These are phyloP conservation scores for Lytechinus variegatus DNA, from an alignment of 35 echinoderm and acorn worm species.

Conservation along the genomic window DNA sequence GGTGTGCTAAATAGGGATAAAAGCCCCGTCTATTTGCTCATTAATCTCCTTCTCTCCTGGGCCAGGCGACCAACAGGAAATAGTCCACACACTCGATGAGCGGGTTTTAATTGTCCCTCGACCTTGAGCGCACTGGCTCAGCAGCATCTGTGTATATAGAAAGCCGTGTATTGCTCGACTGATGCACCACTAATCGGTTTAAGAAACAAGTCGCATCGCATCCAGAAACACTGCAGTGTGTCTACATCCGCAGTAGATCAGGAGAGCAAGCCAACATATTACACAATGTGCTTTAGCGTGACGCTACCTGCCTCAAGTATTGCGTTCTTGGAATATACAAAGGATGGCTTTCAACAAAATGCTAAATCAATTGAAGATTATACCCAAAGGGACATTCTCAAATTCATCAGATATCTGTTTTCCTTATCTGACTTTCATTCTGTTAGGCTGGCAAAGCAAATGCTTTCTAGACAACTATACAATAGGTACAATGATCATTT, in stretches of 20 bases:
- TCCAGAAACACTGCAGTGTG: not conserved
- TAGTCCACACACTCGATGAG: not conserved
- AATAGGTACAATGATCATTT: no score
- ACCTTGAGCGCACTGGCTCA: not conserved
- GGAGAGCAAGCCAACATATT: not conserved
- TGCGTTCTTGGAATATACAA: not conserved
- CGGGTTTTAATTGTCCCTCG: constrained; percentile 2
- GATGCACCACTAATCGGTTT: not conserved
- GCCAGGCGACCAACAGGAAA: not conserved
- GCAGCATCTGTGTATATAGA: not conserved
- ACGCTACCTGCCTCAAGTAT: not conserved
- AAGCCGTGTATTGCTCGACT: not conserved
- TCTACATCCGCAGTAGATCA: not conserved
- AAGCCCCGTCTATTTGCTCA: constrained; percentile 2
- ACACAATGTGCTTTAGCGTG: not conserved
- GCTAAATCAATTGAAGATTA: not conserved
- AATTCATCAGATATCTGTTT: not conserved
- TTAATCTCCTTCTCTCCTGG: not conserved
- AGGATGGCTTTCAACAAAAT: not conserved
- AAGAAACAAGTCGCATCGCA: not conserved
- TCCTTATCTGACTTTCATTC: not conserved
- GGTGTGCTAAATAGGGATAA: not conserved
- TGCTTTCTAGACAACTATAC: not conserved
- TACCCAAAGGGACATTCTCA: not conserved
- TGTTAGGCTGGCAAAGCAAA: not conserved